Conservation (phyloP, 2,888 invertebrate genomes). For the Lithophane socia region DNA sequence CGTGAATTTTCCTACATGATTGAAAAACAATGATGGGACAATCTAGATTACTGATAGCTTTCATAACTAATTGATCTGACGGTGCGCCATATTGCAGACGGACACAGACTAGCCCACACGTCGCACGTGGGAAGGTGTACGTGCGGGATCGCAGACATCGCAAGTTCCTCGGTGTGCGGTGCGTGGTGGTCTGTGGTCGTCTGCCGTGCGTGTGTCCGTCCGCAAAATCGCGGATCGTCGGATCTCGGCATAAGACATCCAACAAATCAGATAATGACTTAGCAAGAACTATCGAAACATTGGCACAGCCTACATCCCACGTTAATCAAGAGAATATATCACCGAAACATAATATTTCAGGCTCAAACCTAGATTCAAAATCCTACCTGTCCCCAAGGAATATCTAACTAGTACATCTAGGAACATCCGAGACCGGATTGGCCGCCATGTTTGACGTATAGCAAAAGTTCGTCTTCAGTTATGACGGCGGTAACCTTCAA, state of each 20-base stretch:
- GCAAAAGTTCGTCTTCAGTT: slow-evolving; percentile 40
- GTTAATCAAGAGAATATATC: slow-evolving; percentile 21
- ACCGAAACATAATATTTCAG: slow-evolving; percentile 9
- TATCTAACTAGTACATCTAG: slow-evolving; percentile 38
- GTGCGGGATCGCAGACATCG: too few species aligned
- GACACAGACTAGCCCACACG: too few species aligned
- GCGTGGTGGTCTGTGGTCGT: too few species aligned
- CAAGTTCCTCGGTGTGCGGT: too few species aligned
- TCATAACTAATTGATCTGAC: background rate
- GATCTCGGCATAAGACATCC: background rate
- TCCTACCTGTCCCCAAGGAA: slow-evolving; percentile 2
- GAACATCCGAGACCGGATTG: background rate
- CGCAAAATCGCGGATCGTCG: too few species aligned
- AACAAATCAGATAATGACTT: background rate
- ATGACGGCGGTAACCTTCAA: slow-evolving; percentile 47
- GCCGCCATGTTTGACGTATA: slow-evolving; percentile 45
- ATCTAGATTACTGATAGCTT: background rate
- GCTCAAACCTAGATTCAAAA: slow-evolving; percentile 5
- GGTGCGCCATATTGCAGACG: too few species aligned
- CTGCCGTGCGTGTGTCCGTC: too few species aligned
- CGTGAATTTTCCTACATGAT: background rate
- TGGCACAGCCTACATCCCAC: slow-evolving; percentile 9
- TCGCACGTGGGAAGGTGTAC: too few species aligned
- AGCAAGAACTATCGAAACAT: slow-evolving; percentile 9
- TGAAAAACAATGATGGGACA: background rate